Conservation (phyloP, 2,113 vertebrate genomes). For the Cochlearius cochlearius region DNA sequence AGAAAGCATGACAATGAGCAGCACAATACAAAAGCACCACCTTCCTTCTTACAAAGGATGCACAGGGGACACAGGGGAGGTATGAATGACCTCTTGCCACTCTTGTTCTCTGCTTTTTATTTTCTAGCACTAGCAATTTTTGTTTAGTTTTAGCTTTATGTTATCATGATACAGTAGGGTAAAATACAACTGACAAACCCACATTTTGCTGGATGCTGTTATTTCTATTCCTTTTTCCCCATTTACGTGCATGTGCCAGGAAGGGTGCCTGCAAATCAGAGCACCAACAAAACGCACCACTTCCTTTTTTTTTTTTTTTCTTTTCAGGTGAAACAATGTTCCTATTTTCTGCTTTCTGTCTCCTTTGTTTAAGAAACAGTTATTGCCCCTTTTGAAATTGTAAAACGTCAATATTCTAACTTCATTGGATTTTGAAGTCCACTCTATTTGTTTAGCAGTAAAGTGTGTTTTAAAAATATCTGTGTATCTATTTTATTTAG, state of each 20-base stretch:
- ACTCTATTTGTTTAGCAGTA: background rate
- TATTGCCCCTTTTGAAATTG: background rate
- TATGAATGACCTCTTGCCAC: background rate
- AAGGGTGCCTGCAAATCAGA: background rate
- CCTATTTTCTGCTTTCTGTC: background rate
- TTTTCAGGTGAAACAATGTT: background rate
- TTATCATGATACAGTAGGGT: background rate
- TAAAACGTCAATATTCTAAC: background rate
- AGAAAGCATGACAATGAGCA: background rate
- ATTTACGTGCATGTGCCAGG: fast-evolving
- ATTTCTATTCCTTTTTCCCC: background rate
- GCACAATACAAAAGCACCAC: background rate
- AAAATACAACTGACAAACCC: background rate
- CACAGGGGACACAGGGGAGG: background rate
- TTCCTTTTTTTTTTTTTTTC: background rate
- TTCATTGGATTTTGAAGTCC: background rate
- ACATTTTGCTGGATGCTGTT: background rate
- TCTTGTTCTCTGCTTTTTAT: background rate
- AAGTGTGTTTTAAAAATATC: background rate
- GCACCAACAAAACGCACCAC: background rate
- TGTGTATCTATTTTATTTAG: background rate
- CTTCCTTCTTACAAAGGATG: background rate
- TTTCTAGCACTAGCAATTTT: background rate
- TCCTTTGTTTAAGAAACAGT: background rate
- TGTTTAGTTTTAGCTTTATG: background rate